phyloP scores from a whole-genome alignment of 2,797 vertebrate species.

The Rhyacichthys aspro region DNA sequence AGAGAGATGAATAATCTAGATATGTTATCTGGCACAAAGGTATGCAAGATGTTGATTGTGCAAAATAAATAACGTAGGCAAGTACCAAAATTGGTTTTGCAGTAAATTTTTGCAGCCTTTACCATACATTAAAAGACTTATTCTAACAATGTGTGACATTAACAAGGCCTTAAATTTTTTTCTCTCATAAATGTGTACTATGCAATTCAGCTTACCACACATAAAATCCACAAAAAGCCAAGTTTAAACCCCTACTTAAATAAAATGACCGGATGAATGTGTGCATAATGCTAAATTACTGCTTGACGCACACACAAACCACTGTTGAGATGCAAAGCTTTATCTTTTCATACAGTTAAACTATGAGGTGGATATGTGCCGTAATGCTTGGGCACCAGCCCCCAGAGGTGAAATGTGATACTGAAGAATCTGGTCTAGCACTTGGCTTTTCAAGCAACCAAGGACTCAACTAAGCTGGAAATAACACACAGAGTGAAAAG shows the following conservation, averaged over 20 bases:
- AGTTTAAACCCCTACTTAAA: slow-evolving; percentile 20
- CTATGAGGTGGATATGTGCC: slow-evolving; percentile 24
- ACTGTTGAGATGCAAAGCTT: not conserved
- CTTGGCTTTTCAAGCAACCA: slow-evolving; percentile 36
- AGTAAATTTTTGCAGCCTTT: too few relatives aligned
- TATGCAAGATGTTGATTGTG: not conserved
- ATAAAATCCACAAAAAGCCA: slow-evolving; percentile 30
- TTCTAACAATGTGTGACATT: slow-evolving; percentile 34
- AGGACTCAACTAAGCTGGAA: slow-evolving; percentile 28
- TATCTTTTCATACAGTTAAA: slow-evolving; percentile 26
- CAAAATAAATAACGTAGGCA: too few relatives aligned
- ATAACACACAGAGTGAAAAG: slow-evolving; percentile 28
- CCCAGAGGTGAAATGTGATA: slow-evolving; percentile 58
- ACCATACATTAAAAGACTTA: slow-evolving; percentile 31
- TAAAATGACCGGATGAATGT: slow-evolving; percentile 21
- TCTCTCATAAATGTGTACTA: slow-evolving; percentile 32
- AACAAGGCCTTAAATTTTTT: slow-evolving; percentile 33
- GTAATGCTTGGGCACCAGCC: slow-evolving; percentile 40
- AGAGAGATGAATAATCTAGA: too few relatives aligned
- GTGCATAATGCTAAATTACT: not conserved
- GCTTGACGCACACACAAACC: slow-evolving; percentile 9
- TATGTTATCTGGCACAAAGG: not conserved
- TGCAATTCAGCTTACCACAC: slow-evolving; percentile 16
- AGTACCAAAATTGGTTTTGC: too few relatives aligned
- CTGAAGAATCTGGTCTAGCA: slow-evolving; percentile 46